Conservation (phyloP, 1,140 invertebrate species). For the Cydia pomonella region DNA sequence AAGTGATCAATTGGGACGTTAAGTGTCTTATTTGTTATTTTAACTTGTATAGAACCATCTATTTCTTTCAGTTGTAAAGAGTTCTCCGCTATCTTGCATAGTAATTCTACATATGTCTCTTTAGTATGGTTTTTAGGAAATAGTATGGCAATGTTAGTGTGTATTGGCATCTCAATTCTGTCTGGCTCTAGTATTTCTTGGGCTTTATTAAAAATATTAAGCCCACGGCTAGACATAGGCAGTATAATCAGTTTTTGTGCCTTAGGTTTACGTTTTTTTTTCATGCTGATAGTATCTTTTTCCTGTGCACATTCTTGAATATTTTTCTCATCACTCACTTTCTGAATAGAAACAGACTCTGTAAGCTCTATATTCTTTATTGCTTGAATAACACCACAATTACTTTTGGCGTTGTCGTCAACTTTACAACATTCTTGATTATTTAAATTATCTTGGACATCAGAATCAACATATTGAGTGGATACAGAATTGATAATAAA, state of each 20-base stretch:
- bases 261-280: background rate
- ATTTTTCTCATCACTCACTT: background rate
- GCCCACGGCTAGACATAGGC: background rate
- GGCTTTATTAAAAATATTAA: background rate
- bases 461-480: background rate
- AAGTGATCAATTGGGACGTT: background rate
- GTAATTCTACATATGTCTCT: conserved; percentile 1
- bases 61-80: background rate
- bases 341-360: background rate
- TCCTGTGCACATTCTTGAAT: background rate
- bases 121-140: background rate
- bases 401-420: background rate
- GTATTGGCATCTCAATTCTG: background rate
- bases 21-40: background rate
- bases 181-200: background rate
- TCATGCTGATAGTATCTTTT: background rate
- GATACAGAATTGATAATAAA: background rate
- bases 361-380: background rate
- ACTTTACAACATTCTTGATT: background rate
- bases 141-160: background rate
- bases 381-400: background rate
- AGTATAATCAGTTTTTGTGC: background rate
- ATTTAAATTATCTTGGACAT: background rate
- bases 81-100: background rate
- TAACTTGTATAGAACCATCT: background rate